A percentile compares a stretch with the other conserved stretches of the same genome.
phyloP scores from a whole-genome alignment of 1,140 invertebrate species.

The Scaptodrosophila lebanonensis region DNA sequence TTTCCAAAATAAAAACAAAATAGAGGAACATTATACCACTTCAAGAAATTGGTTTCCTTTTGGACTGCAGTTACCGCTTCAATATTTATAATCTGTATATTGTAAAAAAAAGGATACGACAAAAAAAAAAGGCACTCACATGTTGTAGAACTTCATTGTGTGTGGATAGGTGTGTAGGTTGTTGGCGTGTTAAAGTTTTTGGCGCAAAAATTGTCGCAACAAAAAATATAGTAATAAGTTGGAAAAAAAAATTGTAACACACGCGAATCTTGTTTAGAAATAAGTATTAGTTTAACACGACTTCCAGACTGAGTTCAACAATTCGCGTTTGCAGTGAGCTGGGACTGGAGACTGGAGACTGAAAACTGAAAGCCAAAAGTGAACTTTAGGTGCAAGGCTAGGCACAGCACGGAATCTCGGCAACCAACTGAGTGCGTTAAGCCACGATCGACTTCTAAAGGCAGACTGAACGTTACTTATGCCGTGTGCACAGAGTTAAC shows the following conservation, averaged over 20 bases:
- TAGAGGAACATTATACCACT: too few relatives aligned
- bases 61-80: too few relatives aligned
- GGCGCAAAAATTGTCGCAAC: slow-evolving; percentile 26
- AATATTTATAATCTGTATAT: slow-evolving; percentile 19
- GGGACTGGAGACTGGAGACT: slow-evolving; percentile 2
- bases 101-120: slow-evolving; percentile 10
- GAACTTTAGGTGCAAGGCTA: slow-evolving; percentile 9
- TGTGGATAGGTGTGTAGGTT: slow-evolving; percentile 18
- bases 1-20: too few relatives aligned
- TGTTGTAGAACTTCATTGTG: slow-evolving; percentile 74
- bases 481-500: slow-evolving; percentile 69
- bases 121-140: slow-evolving; percentile 60
- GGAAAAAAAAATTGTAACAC: slow-evolving; percentile 20
- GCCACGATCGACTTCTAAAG: slow-evolving; percentile 73
- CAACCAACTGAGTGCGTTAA: slow-evolving; percentile 35
- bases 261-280: too few relatives aligned
- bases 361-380: slow-evolving; percentile 36
- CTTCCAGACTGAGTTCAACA: slow-evolving; percentile 18
- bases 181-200: neutral
- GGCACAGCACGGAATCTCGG: neutral
- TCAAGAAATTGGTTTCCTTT: too few relatives aligned
- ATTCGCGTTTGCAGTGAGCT: too few relatives aligned
- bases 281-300: slow-evolving; percentile 8
- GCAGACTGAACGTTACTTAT: slow-evolving; percentile 75
- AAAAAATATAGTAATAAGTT: slow-evolving; percentile 21